Evolutionary conservation across 2,113 vertebrate species (phyloP).

Genomic region (Ptyas mucosa): DNA sequence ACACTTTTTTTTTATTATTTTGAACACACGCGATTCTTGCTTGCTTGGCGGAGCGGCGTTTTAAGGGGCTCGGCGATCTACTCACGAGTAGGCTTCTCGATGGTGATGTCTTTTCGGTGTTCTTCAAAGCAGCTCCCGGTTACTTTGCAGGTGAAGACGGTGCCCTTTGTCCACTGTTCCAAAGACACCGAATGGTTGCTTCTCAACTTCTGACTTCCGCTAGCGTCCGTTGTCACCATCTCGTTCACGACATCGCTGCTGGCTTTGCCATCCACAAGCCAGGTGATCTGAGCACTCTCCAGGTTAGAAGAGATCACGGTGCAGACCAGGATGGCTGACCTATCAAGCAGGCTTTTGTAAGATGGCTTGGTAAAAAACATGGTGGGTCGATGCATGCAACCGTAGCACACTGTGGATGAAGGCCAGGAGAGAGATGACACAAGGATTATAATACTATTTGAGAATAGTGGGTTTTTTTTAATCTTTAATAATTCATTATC

Average conservation of each 20-base stretch:
- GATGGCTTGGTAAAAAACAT: neutral
- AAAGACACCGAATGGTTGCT: neutral
- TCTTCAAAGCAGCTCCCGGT: neutral
- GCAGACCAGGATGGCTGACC: neutral
- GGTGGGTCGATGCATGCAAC: neutral
- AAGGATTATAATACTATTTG: neutral
- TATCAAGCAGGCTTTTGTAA: neutral
- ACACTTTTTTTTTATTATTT: neutral
- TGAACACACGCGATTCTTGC: neutral
- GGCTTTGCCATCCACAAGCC: neutral
- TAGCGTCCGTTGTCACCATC: neutral
- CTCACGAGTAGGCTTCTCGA: neutral
- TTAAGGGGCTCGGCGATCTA: neutral
- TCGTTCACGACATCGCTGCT: fast-evolving
- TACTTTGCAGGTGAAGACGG: neutral
- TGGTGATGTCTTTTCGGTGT: neutral
- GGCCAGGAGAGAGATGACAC: neutral
- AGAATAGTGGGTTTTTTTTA: neutral
- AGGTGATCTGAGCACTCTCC: neutral
- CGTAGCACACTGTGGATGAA: neutral
- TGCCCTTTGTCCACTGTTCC: neutral
- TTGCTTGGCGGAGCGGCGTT: neutral
- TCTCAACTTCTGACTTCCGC: neutral
- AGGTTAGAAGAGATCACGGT: neutral
- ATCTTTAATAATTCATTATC: neutral